These are phyloP conservation scores for Hippoglossus stenolepis DNA, from an alignment of 2,113 vertebrate genomes.

Conservation along the genomic window DNA sequence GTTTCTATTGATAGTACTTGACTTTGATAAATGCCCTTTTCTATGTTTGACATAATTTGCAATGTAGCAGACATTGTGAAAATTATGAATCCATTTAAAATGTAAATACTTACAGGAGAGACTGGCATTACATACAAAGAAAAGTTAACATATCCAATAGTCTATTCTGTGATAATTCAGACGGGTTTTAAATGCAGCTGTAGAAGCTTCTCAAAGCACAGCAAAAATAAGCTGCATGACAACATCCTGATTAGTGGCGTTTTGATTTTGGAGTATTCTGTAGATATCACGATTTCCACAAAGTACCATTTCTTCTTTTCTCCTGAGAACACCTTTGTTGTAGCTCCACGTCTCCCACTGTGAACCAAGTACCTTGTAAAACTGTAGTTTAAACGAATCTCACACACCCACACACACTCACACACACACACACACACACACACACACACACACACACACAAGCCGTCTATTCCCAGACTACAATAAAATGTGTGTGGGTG, in stretches of 20 bases:
- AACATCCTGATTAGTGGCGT: conserved; percentile 22
- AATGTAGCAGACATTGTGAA: not conserved
- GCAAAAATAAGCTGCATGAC: not conserved
- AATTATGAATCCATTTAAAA: not conserved
- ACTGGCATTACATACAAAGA: not conserved
- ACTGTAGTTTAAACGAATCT: conserved; percentile 31
- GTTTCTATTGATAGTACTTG: too few species aligned
- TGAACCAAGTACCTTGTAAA: conserved; percentile 26
- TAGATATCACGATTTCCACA: conserved; percentile 2
- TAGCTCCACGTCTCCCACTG: conserved; percentile 16
- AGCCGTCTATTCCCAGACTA: conserved; percentile 34
- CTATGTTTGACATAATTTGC: not conserved
- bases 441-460: conserved; percentile 10
- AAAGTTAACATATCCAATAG: not conserved
- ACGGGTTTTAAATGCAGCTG: not conserved
- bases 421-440: too few species aligned
- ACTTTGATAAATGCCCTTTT: not conserved
- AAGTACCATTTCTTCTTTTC: conserved; percentile 19
- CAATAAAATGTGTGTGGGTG: conserved; percentile 50
- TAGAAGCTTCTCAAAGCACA: not conserved
- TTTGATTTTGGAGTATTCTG: conserved; percentile 22
- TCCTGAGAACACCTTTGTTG: conserved; percentile 40
- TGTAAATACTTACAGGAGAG: too few species aligned
- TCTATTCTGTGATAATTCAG: not conserved
- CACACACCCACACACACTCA: conserved; percentile 10